A percentile compares a stretch with the other conserved stretches of the same genome.
phyloP scores from a whole-genome alignment of 2,113 vertebrate genomes.

The Mesocricetus auratus region DNA sequence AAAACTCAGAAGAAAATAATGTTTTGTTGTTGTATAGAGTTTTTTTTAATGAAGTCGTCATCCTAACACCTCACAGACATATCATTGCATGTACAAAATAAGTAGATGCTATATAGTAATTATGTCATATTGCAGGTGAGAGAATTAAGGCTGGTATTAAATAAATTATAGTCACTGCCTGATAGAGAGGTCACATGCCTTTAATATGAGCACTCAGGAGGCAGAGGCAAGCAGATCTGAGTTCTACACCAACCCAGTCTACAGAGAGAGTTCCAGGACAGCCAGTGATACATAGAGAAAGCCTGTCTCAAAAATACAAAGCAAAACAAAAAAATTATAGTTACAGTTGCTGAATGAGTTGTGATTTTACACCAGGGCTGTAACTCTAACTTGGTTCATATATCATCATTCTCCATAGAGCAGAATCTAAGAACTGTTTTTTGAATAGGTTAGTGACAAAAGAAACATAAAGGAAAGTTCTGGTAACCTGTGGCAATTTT shows the following conservation, averaged over 20 bases:
- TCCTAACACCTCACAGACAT: neutral
- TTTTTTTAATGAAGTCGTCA: neutral
- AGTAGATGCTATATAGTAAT: neutral
- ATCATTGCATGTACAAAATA: neutral
- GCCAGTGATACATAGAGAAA: neutral
- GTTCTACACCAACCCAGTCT: neutral
- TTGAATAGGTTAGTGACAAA: neutral
- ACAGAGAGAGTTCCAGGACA: neutral
- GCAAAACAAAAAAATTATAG: neutral
- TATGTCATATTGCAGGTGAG: neutral
- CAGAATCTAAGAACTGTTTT: neutral
- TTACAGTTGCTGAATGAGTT: neutral
- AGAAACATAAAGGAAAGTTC: neutral
- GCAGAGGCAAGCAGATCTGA: neutral
- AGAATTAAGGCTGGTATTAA: neutral
- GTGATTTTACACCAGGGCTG: neutral
- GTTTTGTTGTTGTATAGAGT: neutral
- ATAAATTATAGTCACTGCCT: neutral
- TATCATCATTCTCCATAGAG: neutral
- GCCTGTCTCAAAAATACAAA: neutral
- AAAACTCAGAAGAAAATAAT: neutral
- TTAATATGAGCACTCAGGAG: neutral
- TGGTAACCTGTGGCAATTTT: neutral
- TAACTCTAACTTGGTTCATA: accelerated
- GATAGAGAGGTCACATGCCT: neutral